Base-by-base conservation (phyloP, 2,888 invertebrate genomes). In the Macropis europaea region DNA sequence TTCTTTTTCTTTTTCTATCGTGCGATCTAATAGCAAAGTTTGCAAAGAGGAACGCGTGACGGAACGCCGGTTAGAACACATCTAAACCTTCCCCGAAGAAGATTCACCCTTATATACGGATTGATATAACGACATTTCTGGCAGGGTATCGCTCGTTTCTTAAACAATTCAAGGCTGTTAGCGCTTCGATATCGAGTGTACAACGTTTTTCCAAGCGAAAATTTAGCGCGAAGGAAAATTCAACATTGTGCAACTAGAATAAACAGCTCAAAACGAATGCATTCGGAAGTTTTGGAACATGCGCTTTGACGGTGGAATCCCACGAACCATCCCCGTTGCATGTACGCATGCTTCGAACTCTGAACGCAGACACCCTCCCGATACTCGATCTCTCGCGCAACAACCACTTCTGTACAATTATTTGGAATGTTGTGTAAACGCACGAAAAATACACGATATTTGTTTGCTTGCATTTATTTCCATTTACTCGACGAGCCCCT, bases 31-130 rank as follows among this genome's bases (percentile, higher is more conserved):
- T 13, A 19, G 15, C 7, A 32, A 32, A 9, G 9, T 28, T 30
- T 22, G 3, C 3, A 4, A 63, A 68, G 9, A 3, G 54, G 30
- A 59, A 59, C 59, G 47, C 76, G 48, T 70, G 78, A 73, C 81
- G 60, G 62, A 73, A 63, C 80, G 82, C 79, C 69, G 70, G 75
- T 74, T 69, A 79, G 75, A 68, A 72, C 63, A 71, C 82, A 73
- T 87, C 85, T 86, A 83, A 78, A 83, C 79, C 83, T 83, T 79
- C 69, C 66, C 68, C 70, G 79, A 72, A 74, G 75, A 76, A 77
- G 77, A 80, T 82, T 80, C 83, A 78, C 83, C 84, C 84, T 85
- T 87, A 86, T 87, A 87, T 85, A 87, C 78, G 74, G 81, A 69
- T 73, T 77, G 57, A 72, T 62, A 71, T 64, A 64, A 70, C 74